These are phyloP conservation scores for Sebastolobus altivelis DNA, from an alignment of 2,797 vertebrate genomes.

Conservation along the genomic window DNA sequence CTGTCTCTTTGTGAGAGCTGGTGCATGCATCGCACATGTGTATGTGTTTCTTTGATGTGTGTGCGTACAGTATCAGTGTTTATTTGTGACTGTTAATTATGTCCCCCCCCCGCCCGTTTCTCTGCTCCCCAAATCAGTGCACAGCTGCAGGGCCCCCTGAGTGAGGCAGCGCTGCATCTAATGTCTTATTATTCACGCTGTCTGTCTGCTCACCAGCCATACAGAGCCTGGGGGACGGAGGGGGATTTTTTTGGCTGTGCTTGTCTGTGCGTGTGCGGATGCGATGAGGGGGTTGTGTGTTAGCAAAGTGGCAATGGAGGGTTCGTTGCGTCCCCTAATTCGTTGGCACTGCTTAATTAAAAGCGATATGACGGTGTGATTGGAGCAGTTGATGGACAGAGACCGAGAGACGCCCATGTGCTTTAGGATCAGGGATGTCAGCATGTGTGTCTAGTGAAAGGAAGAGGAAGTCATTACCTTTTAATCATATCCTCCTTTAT, in stretches of 20 bases:
- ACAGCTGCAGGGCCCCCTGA: conserved; percentile 75
- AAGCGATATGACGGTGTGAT: conserved; percentile 72
- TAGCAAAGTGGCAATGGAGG: conserved; percentile 71
- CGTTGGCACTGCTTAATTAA: conserved; percentile 77
- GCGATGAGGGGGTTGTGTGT: conserved; percentile 62
- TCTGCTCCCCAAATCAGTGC: conserved; percentile 64
- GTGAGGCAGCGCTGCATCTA: conserved; percentile 67
- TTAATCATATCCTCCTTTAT: conserved; percentile 73
- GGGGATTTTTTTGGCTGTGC: conserved; percentile 31
- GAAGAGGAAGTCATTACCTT: conserved; percentile 80
- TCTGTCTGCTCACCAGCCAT: conserved; percentile 75
- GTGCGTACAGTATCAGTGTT: conserved; percentile 51
- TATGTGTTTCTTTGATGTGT: conserved; percentile 44
- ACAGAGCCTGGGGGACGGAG: conserved; percentile 63
- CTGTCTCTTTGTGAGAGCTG: conserved; percentile 45
- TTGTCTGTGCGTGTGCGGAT: conserved; percentile 26
- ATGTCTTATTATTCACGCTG: conserved; percentile 82
- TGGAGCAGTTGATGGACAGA: conserved; percentile 72
- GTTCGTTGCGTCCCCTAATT: conserved; percentile 70
- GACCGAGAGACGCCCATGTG: conserved; percentile 52
- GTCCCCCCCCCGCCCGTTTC: conserved; percentile 15
- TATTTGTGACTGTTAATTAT: conserved; percentile 75
- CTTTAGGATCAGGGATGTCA: conserved; percentile 47
- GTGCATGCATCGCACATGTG: not conserved
- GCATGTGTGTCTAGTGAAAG: conserved; percentile 34